Percentiles rank a stretch among this genome's conserved stretches.
Evolutionary conservation across 2,888 invertebrate species (phyloP).

Genomic region (Thumatha senex): DNA sequence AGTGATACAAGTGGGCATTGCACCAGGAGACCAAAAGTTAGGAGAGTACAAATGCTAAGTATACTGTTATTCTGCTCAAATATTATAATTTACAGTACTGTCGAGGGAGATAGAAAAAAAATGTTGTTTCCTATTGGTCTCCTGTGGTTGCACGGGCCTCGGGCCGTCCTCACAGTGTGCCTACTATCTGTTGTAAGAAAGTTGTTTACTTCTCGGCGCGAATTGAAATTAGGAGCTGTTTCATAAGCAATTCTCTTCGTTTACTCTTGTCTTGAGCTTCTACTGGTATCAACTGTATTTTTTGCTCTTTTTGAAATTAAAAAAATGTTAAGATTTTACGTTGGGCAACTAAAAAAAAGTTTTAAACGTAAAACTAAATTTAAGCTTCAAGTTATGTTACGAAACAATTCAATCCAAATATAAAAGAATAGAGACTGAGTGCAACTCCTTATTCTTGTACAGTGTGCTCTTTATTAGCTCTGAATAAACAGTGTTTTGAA

Average conservation of each 20-base stretch:
- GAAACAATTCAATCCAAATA: no score
- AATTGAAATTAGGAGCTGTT: slow-evolving; percentile 33
- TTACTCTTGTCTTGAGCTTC: not conserved
- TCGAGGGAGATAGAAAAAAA: slow-evolving; percentile 26
- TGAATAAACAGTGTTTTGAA: no score
- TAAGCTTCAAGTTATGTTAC: no score
- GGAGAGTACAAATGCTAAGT: slow-evolving; percentile 13
- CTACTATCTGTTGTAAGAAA: slow-evolving; percentile 49
- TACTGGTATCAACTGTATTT: not conserved
- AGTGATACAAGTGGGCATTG: slow-evolving; percentile 36
- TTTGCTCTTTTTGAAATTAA: no score
- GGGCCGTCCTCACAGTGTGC: slow-evolving; percentile 71
- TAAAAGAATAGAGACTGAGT: no score
- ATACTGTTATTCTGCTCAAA: slow-evolving; percentile 39
- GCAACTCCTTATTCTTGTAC: no score
- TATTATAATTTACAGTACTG: slow-evolving; percentile 29
- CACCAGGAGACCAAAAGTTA: slow-evolving; percentile 36
- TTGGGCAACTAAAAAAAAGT: no score
- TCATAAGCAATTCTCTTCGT: slow-evolving; percentile 21
- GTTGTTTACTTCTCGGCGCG: slow-evolving; percentile 30
- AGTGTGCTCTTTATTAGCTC: no score
- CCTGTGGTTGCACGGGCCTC: slow-evolving; percentile 57
- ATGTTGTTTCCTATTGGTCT: slow-evolving; percentile 40
- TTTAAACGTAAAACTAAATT: no score
- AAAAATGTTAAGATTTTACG: no score